These are phyloP conservation scores for Ichneumoninae sp. DNA, from an alignment of 2,888 invertebrate genomes.

Conservation along the genomic window DNA sequence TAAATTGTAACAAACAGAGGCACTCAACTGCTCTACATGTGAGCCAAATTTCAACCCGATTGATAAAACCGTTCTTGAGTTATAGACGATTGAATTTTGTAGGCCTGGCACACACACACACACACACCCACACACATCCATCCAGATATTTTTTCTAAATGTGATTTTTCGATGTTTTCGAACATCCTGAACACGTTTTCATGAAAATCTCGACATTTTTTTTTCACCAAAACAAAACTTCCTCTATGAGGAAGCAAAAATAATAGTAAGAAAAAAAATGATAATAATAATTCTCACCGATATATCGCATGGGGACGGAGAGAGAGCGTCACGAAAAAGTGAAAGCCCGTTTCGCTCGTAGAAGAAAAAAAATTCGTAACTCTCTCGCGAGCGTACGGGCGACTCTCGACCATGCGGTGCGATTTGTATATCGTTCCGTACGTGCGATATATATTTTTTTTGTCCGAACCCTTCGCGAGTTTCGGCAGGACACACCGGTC, in stretches of 20 bases:
- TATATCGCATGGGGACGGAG: not conserved
- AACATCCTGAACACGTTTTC: too few species aligned
- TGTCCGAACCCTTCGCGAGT: not conserved
- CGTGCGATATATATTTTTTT: not conserved
- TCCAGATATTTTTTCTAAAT: too few species aligned
- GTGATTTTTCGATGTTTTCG: too few species aligned
- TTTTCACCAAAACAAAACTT: too few species aligned
- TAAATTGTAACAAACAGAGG: too few species aligned
- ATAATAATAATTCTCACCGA: conserved; percentile 9
- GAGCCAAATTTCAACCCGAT: too few species aligned
- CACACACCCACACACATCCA: too few species aligned
- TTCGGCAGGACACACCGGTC: conserved; percentile 33
- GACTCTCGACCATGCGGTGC: not conserved
- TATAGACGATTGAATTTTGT: too few species aligned
- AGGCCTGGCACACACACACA: too few species aligned
- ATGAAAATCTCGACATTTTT: too few species aligned
- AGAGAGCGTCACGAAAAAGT: conserved; percentile 38
- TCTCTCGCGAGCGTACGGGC: conserved; percentile 10
- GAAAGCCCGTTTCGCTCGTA: conserved; percentile 25
- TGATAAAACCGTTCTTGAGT: too few species aligned
- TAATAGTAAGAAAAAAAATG: not conserved
- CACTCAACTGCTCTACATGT: too few species aligned
- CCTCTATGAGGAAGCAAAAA: not conserved
- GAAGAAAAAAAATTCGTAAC: conserved; percentile 6
- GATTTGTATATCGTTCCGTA: not conserved